phyloP scores from a whole-genome alignment of 2,797 vertebrate species.

The Helostoma temminkii region DNA sequence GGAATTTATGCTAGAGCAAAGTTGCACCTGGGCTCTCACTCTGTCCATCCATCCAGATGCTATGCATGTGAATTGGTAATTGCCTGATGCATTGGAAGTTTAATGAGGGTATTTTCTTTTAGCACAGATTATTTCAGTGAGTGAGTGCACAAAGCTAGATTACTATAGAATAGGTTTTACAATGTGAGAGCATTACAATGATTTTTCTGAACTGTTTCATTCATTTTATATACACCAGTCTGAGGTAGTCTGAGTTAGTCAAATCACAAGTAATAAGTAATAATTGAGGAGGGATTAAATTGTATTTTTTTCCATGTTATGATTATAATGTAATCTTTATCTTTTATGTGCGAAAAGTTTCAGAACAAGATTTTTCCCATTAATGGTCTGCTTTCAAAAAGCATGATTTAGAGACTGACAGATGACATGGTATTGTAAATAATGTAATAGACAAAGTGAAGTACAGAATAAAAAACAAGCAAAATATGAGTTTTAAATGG shows the following conservation, averaged over 20 bases:
- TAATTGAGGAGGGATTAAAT: background rate
- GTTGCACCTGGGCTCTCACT: slow-evolving; percentile 24
- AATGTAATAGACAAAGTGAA: background rate
- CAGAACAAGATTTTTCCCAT: slow-evolving; percentile 4
- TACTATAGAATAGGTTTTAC: slow-evolving; percentile 66
- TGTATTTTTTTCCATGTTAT: background rate
- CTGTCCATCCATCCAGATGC: slow-evolving; percentile 40
- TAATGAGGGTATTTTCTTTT: slow-evolving; percentile 72
- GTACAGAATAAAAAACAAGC: background rate
- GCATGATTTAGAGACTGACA: background rate
- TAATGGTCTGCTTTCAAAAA: background rate
- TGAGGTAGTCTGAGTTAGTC: background rate
- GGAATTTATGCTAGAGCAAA: slow-evolving; percentile 25
- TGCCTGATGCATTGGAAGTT: slow-evolving; percentile 59
- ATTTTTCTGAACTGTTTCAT: slow-evolving; percentile 48
- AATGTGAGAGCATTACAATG: slow-evolving; percentile 52
- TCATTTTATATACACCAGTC: slow-evolving; percentile 39
- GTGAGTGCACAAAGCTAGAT: slow-evolving; percentile 68
- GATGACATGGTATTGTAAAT: background rate
- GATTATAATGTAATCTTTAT: background rate
- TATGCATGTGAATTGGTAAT: slow-evolving; percentile 54
- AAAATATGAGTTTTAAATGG: slow-evolving; percentile 12
- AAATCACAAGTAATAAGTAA: too few species aligned
- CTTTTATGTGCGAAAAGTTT: slow-evolving; percentile 1
- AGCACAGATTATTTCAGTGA: slow-evolving; percentile 68